Conservation (phyloP, 2,888 invertebrate species). For the Rhagonycha fulva region DNA sequence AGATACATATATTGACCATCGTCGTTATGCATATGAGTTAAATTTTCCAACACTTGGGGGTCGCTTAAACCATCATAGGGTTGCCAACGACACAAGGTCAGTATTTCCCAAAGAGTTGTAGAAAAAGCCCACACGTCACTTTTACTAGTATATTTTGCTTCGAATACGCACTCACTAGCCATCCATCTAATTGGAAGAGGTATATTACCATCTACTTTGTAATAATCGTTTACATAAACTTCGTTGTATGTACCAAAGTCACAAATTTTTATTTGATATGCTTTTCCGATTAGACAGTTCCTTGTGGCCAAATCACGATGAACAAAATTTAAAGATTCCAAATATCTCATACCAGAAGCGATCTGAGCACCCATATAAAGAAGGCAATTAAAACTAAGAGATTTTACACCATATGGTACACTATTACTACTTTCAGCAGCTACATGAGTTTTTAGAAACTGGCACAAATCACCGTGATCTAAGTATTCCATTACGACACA, state of each 20-base stretch:
- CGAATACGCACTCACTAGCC: constrained; percentile 83
- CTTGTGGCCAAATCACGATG: constrained; percentile 87
- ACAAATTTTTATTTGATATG: constrained; percentile 80
- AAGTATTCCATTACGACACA: constrained; percentile 85
- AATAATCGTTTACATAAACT: constrained; percentile 79
- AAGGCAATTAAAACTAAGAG: constrained; percentile 73
- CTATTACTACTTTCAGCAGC: constrained; percentile 65
- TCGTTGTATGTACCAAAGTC: constrained; percentile 87
- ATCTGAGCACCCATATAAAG: constrained; percentile 84
- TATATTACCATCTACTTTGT: constrained; percentile 76
- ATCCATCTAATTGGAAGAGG: constrained; percentile 88
- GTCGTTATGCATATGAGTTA: constrained; percentile 70
- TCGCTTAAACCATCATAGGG: constrained; percentile 80
- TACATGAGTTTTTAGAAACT: constrained; percentile 73
- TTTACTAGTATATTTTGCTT: constrained; percentile 84
- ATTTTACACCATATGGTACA: constrained; percentile 63
- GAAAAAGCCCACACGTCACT: constrained; percentile 92
- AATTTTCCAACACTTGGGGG: constrained; percentile 79
- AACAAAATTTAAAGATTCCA: constrained; percentile 87
- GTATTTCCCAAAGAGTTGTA: constrained; percentile 85
- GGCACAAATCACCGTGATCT: constrained; percentile 81
- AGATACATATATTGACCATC: constrained; percentile 66
- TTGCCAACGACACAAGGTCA: constrained; percentile 74
- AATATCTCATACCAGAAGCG: constrained; percentile 87
- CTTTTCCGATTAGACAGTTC: constrained; percentile 85